Base-by-base conservation (phyloP, 92 coral and sea anemone genomes). In the Porites evermanni region DNA sequence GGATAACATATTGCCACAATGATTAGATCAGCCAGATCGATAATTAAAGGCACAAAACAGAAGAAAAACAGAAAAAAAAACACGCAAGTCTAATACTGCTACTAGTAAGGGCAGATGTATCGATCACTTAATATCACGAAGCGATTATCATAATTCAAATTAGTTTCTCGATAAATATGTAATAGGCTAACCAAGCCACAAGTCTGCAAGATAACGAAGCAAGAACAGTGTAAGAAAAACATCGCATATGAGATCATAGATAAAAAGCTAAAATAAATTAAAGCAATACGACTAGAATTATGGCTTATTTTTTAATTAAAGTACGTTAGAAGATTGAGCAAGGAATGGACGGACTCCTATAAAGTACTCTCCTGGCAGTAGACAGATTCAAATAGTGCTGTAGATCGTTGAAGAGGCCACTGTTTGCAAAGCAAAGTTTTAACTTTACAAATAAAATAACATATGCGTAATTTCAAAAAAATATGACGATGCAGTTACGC, bases 401-500 rank as follows among this genome's bases (percentile, higher is more conserved):
- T 4, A 18, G 8, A 16, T 63, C 67, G n/a, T 58, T 77, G 4
- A 8, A 29, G 1, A 59, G 47, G 32, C 11, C 0, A 20, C 7
- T 9, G 13, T 10, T 59, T 47, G 19, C 72, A 17, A 61, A 79
- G 19, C 47, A 38, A 38, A 38, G 47, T 38, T 38, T 38, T 38
- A 38, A 38, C 47, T 38, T 38, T 3, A 38, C 47, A 38, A 38
- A 38, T 3, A 38, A 38, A 38, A 38, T 38, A 3, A 38, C 6
- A 38, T 38, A 38, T 4, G 6, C 47, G 47, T 38, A 38, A 38
- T 38, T 38, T 38, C 47, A 38, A 14, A 51, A 64, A 78, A 17
- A 44, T 17, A 78, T 78, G 82, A 79, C 82, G 68, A 38, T 11
- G 82, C 82, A 79, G 72, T 79, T 79, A 38, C 47, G 47, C 47